phyloP scores from a whole-genome alignment of 2,113 vertebrate genomes.

The Empidonax traillii region DNA sequence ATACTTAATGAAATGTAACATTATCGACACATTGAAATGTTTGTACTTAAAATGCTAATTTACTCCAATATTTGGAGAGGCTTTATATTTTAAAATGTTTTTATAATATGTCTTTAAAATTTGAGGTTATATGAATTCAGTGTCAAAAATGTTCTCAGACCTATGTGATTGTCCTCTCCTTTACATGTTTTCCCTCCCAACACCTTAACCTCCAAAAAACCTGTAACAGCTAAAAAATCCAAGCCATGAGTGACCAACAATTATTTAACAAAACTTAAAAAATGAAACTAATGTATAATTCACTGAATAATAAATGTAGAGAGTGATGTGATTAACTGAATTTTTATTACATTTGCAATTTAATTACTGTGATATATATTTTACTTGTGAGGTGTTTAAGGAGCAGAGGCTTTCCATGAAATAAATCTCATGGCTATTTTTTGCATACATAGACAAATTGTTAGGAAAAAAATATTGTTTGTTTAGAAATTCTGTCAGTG shows the following conservation, averaged over 20 bases:
- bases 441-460: not conserved
- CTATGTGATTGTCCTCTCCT: not conserved
- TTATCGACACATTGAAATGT: not conserved
- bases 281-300: not conserved
- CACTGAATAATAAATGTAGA: not conserved
- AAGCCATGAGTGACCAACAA: not conserved
- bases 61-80: not conserved
- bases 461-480: not conserved
- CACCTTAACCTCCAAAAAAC: not conserved
- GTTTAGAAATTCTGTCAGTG: not conserved
- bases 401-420: not conserved
- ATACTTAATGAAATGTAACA: not conserved
- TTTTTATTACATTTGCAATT: not conserved
- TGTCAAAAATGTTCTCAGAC: not conserved
- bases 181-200: not conserved
- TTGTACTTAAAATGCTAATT: not conserved
- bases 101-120: not conserved
- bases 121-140: not conserved
- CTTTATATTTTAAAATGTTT: not conserved
- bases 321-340: not conserved
- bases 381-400: not conserved
- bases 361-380: not conserved
- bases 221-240: not conserved
- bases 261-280: not conserved
- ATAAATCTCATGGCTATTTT: not conserved